Evolutionary conservation across 2,113 vertebrate genomes (phyloP), one percentile per base, ranked within the genome.

Genomic region (Apteryx mantelli): DNA sequence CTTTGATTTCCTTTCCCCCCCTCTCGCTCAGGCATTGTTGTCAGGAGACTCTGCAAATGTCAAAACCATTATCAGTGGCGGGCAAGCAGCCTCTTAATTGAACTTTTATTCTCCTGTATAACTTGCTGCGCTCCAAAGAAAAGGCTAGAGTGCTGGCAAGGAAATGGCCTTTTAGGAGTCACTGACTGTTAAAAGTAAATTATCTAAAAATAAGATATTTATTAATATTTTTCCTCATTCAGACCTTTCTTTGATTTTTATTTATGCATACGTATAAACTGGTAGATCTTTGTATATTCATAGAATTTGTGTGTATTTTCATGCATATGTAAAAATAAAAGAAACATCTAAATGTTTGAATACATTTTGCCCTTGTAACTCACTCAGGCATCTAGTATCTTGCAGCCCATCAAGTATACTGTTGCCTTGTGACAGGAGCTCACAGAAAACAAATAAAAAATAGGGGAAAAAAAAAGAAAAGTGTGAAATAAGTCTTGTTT

Each of bases 51-150:
- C 90, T 91, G 97, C 78, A 98, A 98, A 98, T 98, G 97, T 98
- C 97, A 98, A 97, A 95, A n/a, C 83, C 92, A 96, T 98, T 97
- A 97, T 93, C 90, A 93, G 83, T 93, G 93, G 85, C 82, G 91
- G 69, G 46, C 89, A 96, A 94, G 60, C 58, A 94, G 81, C 36
- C 40, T 95, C 85, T 96, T 97, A 97, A 97, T 88, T 95, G 97
- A 98, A 95, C 86, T 91, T 96, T 95, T 91, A 71, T 91, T 93
- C 80, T 95, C 71, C 76, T 61, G 61, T 86, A 58, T 91, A 81
- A 89, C 88, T 92, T 95, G 77, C 66, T 94, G 87, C 73, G 65
- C 64, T 94, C 69, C 13, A 38, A 85, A 93, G 89, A 64, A 73
- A 60, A 95, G 85, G 79, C 81, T 85, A 11, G 46, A 28, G 13